Evolutionary conservation across 2,888 invertebrate genomes (phyloP), one percentile per base, ranked within the genome.

Genomic region (Dione juno): DNA sequence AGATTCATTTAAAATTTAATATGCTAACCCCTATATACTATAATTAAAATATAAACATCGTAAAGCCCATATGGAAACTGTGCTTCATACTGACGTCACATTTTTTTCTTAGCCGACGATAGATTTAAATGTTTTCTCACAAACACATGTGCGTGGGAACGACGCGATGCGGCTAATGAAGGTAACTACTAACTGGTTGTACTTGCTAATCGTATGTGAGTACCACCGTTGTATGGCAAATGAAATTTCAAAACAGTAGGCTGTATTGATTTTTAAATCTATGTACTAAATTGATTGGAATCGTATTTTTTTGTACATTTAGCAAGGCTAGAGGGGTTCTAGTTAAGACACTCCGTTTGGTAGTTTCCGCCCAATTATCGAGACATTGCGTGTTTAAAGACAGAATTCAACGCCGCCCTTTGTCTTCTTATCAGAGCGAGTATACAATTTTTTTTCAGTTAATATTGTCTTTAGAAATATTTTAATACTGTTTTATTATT

Each of bases 81-180:
- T 66, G 43, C 13, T 63, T 48, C 43, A 35, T 70, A 58, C 66
- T 65, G 65, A 59, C 52, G 35, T 45, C 67, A 65, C 45, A 48
- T 54, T 72, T 72, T 72, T 72, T 70, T 37, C n/a, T n/a, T 11
- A 19, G 67, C 81, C 82, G 88, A 79, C 78, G 87, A 89, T 80
- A 84, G 86, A 87, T 88, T 88, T 87, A 87, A 80, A 67, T 82
- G 83, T 84, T 83, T 82, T 73, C 78, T 73, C 81, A 82, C 86
- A 89, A 86, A 79, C 86, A 87, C 88, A 90, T 88, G 89, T 89
- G 80, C 70, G 90, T 90, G 90, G 88, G 90, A 90, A 90, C 82
- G 63, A 28, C 37, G 64, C 68, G 73, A 19, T 40, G 64, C 68
- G 73, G 75, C 80, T 86, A 87, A 88, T 84, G 85, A 84, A 84